A percentile compares a stretch with the other conserved stretches of the same genome.
Evolutionary conservation across 92 coral and sea anemone species (phyloP).

Genomic region (Umimayanthus chanpuru): DNA sequence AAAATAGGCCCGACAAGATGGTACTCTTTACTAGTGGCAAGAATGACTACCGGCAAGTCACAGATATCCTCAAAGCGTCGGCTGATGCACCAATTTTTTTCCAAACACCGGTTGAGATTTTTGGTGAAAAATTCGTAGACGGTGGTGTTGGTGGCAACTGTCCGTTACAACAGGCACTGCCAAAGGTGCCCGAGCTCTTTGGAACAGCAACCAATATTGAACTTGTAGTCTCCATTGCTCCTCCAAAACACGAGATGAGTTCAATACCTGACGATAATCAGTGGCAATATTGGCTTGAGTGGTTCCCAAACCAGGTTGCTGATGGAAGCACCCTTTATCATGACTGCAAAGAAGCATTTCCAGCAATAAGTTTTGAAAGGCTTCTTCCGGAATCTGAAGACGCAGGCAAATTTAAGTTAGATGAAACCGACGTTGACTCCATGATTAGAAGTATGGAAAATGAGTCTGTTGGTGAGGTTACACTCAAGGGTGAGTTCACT

Average conservation of each 20-base stretch:
- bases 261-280: neutral
- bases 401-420: conserved; percentile 9
- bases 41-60: conserved; percentile 32
- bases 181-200: conserved; percentile 27
- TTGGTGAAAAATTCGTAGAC: conserved; percentile 30
- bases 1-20: conserved; percentile 18
- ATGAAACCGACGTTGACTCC: conserved; percentile 5
- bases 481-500: neutral
- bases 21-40: conserved; percentile 28
- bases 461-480: conserved; percentile 16
- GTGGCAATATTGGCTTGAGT: conserved; percentile 15
- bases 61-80: conserved; percentile 42
- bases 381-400: conserved; percentile 34
- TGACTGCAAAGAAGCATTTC: neutral
- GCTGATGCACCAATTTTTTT: conserved; percentile 48
- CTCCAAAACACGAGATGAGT: neutral
- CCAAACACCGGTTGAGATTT: conserved; percentile 39
- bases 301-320: conserved; percentile 38
- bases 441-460: conserved; percentile 8
- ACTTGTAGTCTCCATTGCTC: conserved; percentile 41
- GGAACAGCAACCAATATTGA: neutral
- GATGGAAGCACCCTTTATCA: conserved; percentile 24
- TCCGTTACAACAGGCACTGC: conserved; percentile 40
- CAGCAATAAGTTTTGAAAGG: conserved; percentile 5
- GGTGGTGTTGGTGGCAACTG: conserved; percentile 55